Conservation (phyloP, 2,888 invertebrate species). For the Leptopilina syphax region DNA sequence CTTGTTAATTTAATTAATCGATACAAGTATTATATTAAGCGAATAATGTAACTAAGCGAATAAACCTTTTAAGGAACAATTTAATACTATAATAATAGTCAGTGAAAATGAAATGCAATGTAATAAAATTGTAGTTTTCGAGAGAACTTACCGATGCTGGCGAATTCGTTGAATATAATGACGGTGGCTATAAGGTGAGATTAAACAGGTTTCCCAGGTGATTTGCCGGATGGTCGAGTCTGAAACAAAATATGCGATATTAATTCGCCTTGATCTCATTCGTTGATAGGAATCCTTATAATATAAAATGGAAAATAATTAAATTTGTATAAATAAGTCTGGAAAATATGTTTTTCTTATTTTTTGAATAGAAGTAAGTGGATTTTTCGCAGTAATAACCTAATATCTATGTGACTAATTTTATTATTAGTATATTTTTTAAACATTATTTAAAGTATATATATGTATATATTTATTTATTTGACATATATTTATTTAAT, state of each 20-base stretch:
- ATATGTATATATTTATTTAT: too few species aligned
- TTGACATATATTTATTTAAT: too few species aligned
- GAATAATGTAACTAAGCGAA: not conserved
- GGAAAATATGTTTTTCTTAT: conserved; percentile 29
- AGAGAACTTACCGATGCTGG: not conserved
- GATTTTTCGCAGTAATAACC: conserved; percentile 34
- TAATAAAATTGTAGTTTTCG: conserved; percentile 10
- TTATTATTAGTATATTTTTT: conserved; percentile 42
- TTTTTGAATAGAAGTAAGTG: conserved; percentile 43
- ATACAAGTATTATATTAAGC: not conserved
- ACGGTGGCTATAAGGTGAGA: conserved; percentile 34
- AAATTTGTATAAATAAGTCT: conserved; percentile 35
- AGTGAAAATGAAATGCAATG: conserved; percentile 5
- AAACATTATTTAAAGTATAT: too few species aligned
- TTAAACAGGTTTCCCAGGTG: conserved; percentile 55
- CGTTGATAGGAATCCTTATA: conserved; percentile 54
- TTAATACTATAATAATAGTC: not conserved
- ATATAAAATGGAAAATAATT: conserved; percentile 18
- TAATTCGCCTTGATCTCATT: conserved; percentile 50
- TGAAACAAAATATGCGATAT: conserved; percentile 58
- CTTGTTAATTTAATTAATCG: not conserved
- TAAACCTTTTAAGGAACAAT: conserved; percentile 5
- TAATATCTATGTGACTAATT: too few species aligned
- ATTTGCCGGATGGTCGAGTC: conserved; percentile 52
- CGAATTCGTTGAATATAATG: not conserved